These are phyloP conservation scores for Furcifer pardalis DNA, from an alignment of 2,797 vertebrate genomes.

Conservation along the genomic window DNA sequence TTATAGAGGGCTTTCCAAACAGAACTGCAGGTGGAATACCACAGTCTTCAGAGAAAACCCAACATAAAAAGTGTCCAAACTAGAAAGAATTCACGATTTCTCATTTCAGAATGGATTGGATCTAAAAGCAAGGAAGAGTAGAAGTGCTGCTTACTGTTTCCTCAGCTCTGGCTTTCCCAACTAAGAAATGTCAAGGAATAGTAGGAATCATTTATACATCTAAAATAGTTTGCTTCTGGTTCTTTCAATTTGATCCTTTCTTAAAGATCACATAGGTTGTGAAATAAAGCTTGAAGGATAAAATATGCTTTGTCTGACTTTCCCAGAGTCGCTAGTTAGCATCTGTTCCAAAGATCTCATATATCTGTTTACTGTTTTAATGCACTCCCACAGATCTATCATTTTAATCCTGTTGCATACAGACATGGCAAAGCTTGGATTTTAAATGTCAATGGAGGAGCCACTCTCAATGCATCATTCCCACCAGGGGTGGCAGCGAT, in stretches of 20 bases:
- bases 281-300: conserved; percentile 23
- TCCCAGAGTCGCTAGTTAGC: conserved; percentile 29
- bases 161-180: background rate
- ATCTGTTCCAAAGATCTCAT: conserved; percentile 39
- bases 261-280: conserved; percentile 36
- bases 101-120: background rate
- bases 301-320: conserved; percentile 28
- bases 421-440: conserved; percentile 43
- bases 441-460: conserved; percentile 36
- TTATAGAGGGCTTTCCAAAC: background rate
- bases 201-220: conserved; percentile 44
- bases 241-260: conserved; percentile 45
- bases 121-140: background rate
- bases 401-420: conserved; percentile 36
- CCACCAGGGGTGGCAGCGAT: background rate
- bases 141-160: background rate
- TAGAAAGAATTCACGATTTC: too few relatives aligned
- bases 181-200: conserved; percentile 37
- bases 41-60: background rate
- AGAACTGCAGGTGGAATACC: background rate
- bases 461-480: conserved; percentile 23
- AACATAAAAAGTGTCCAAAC: too few relatives aligned
- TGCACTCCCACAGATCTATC: conserved; percentile 44
- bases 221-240: conserved; percentile 33
- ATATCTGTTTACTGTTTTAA: conserved; percentile 39